These are phyloP conservation scores for Hippocampus abdominalis DNA, from an alignment of 2,113 vertebrate species.

Conservation along the genomic window DNA sequence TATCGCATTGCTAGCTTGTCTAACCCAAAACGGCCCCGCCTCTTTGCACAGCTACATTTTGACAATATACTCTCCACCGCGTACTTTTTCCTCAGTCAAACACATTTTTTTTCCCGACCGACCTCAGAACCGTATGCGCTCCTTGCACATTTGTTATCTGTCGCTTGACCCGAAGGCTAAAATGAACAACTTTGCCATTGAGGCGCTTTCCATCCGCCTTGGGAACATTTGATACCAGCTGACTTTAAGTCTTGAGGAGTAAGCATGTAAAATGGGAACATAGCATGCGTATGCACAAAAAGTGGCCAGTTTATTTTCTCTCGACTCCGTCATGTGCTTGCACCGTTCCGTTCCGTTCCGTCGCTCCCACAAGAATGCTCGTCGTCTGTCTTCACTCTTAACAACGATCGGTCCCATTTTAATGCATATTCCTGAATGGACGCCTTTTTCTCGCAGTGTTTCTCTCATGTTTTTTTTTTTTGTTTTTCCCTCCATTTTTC, in stretches of 20 bases:
- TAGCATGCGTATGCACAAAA: constrained; percentile 33
- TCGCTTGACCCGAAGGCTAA: constrained; percentile 21
- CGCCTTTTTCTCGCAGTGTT: neutral
- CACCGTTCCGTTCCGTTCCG: neutral
- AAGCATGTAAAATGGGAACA: constrained; percentile 44
- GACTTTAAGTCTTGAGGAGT: constrained; percentile 40
- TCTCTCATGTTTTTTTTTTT: neutral
- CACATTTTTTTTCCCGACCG: neutral
- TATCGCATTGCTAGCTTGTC: constrained; percentile 33
- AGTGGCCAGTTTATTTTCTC: constrained; percentile 2
- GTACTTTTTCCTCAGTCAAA: neutral
- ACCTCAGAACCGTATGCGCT: neutral
- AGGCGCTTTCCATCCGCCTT: constrained; percentile 32
- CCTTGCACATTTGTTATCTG: constrained; percentile 13
- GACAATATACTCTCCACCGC: neutral
- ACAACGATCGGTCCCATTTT: neutral
- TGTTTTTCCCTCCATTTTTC: neutral
- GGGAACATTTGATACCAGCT: constrained; percentile 50
- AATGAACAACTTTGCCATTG: constrained; percentile 45
- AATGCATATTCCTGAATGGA: neutral
- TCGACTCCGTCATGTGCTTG: neutral
- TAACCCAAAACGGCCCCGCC: constrained; percentile 8
- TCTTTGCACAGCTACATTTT: constrained; percentile 4
- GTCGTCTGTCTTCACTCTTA: neutral
- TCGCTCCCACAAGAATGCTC: neutral